Base-by-base conservation (phyloP, 2,888 invertebrate genomes). In the Tetragonisca angustula region DNA sequence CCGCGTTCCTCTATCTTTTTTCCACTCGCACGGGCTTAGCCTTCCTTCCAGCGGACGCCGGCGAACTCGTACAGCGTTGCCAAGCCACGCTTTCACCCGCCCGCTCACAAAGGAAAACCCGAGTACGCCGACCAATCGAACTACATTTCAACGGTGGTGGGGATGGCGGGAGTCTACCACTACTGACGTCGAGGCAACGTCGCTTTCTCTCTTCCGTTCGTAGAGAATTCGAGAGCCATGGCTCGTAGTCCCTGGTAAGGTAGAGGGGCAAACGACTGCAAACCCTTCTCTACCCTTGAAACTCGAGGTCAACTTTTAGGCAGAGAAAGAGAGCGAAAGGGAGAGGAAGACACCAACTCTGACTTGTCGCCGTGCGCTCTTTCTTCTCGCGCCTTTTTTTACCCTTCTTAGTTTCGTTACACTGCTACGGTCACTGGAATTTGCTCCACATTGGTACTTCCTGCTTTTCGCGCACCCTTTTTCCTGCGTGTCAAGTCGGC, bases 231-330 rank as follows among this genome's bases (percentile, higher is more conserved):
- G 90, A 90, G 90, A 88, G 89, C 84, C 86, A 80, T 85, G 85
- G 84, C 85, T 83, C 89, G 89, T 86, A 91, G 89, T 86, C 84
- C 79, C 90, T 72, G 79, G 82, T 89, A 91, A 91, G 86, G 88
- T 88, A 89, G 80, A 85, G 89, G 90, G 91, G 89, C 89, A 84
- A 87, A 89, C 91, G 90, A 90, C 89, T 87, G 87, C 91, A 89
- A 92, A 93, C 93, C 94, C 94, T 94, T 93, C 94, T 93, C 93
- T 94, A 94, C 94, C 94, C 95, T 95, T 94, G 94, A 95, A 95
- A 94, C 93, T 94, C 94, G 95, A 95, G 95, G 95, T 95, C 95
- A 95, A 94, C 94, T 93, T 94, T 94, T 93, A 93, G 94, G 93
- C 92, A 93, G 91, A 91, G 92, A 92, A 87, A 87, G 90, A 89